Conservation (phyloP, 2,797 vertebrate species). For the Malacoraja senta region DNA sequence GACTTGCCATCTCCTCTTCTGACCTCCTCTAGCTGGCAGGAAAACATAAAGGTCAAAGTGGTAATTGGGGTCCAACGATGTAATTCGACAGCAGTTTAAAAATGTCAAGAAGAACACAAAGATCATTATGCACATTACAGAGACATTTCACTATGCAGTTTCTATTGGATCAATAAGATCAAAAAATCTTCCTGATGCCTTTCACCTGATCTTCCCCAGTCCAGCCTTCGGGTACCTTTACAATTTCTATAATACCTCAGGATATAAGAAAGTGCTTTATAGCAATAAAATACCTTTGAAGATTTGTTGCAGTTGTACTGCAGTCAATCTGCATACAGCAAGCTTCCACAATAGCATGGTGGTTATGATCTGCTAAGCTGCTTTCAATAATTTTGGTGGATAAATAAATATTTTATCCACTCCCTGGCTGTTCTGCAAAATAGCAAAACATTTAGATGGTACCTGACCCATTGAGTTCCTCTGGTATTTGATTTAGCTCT, state of each 20-base stretch:
- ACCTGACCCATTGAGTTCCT: too few species aligned
- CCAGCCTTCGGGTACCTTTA: too few species aligned
- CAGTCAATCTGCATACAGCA: too few species aligned
- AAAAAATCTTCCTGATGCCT: neutral
- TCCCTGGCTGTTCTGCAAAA: neutral
- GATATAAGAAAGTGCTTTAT: neutral
- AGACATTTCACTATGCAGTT: neutral
- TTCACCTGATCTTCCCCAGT: neutral
- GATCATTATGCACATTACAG: neutral
- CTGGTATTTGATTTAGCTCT: too few species aligned
- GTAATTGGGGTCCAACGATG: neutral
- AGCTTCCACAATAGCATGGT: neutral
- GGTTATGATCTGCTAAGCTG: neutral
- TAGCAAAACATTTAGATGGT: too few species aligned
- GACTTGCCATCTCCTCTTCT: neutral
- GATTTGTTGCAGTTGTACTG: neutral
- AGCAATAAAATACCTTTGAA: neutral
- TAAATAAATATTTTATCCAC: neutral
- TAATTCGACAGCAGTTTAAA: neutral
- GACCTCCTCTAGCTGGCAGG: neutral
- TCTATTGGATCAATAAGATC: neutral
- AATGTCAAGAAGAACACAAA: neutral
- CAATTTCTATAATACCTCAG: neutral
- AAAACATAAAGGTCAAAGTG: neutral
- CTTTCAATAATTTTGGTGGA: neutral